phyloP scores from a whole-genome alignment of 2,797 vertebrate species.

The Neopelma chrysocephalum region DNA sequence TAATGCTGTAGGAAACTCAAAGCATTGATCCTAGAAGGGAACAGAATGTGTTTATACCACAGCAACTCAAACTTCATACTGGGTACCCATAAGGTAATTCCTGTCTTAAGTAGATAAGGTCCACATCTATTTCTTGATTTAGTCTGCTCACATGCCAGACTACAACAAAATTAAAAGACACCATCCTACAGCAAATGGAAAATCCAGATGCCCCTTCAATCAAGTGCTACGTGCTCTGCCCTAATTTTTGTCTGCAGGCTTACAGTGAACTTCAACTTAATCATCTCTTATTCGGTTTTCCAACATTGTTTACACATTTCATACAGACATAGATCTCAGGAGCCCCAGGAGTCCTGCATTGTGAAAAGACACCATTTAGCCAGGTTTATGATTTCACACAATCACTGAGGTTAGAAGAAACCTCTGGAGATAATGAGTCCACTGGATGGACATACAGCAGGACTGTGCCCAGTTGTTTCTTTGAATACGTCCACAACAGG shows the following conservation, averaged over 20 bases:
- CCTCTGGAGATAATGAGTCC: not conserved
- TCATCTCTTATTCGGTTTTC: not conserved
- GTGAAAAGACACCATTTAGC: not conserved
- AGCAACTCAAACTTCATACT: not conserved
- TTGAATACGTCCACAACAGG: accelerated
- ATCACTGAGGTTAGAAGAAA: not conserved
- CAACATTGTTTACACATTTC: not conserved
- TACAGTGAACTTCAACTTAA: not conserved
- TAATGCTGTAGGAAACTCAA: not conserved
- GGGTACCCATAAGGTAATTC: not conserved
- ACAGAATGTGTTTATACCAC: not conserved
- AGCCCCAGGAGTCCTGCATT: not conserved
- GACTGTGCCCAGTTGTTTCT: not conserved
- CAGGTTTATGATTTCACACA: not conserved
- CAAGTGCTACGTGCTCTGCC: not conserved
- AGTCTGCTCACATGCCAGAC: not conserved
- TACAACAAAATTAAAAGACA: not conserved
- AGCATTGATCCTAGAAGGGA: not conserved
- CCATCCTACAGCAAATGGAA: not conserved
- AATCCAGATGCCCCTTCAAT: not conserved
- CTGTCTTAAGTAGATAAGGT: not conserved
- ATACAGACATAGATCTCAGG: not conserved
- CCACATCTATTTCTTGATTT: not conserved
- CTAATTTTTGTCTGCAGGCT: not conserved
- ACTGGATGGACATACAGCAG: not conserved